Conservation (phyloP, 2,888 invertebrate genomes). For the Folsomia candida region DNA sequence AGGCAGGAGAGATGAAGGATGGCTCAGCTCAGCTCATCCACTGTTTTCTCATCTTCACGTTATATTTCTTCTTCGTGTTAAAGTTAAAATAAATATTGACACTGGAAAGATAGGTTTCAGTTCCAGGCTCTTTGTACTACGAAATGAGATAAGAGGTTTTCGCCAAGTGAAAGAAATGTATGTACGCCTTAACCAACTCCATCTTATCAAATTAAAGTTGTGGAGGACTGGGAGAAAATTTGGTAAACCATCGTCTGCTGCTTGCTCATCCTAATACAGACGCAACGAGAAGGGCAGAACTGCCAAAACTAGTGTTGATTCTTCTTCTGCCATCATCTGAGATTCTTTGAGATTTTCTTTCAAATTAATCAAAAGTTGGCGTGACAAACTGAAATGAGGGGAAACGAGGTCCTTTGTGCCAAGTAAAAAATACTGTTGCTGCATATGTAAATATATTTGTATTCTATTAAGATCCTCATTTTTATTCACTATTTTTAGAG, state of each 20-base stretch:
- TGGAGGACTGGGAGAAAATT: neutral
- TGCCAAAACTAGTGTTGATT: neutral
- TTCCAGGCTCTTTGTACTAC: neutral
- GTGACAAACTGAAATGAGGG: neutral
- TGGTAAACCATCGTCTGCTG: too few relatives aligned
- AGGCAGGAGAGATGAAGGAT: too few relatives aligned
- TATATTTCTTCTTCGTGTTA: neutral
- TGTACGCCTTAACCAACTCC: constrained; percentile 4
- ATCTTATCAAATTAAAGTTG: constrained; percentile 2
- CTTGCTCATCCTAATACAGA: too few relatives aligned
- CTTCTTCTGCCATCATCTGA: too few relatives aligned
- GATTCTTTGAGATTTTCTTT: neutral
- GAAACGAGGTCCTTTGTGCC: too few relatives aligned
- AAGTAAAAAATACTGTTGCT: too few relatives aligned
- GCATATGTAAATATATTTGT: too few relatives aligned
- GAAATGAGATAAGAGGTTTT: constrained; percentile 14
- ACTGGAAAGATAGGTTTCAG: neutral
- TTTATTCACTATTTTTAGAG: too few relatives aligned
- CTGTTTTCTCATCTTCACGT: neutral
- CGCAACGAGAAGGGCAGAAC: too few relatives aligned
- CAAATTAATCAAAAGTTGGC: neutral
- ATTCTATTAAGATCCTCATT: too few relatives aligned
- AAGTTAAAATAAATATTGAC: constrained; percentile 20
- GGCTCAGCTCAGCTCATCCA: too few relatives aligned
- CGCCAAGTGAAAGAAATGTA: neutral